Evolutionary conservation across 2,113 vertebrate genomes (phyloP), one percentile per base, ranked within the genome.

Genomic region (Erythrocercus mccallii): DNA sequence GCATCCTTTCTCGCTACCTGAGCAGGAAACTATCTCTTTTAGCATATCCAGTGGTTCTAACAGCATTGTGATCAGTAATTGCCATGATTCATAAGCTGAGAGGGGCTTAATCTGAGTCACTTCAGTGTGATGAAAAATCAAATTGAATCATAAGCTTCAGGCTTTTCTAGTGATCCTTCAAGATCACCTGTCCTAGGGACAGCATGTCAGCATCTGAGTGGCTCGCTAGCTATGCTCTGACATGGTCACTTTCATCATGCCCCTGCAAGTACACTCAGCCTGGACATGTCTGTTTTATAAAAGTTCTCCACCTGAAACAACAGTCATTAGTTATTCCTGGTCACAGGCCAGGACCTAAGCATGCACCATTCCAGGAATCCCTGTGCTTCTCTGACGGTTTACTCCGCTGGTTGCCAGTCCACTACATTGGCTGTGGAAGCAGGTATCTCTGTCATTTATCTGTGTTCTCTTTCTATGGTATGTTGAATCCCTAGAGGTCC

Each of bases 161-260:
- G 15, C 30, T 90, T 73, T 79, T 79, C 44, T n/a, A 68, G 65
- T 57, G 35, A 79, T 76, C 18, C 30, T 71, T 86, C 12, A 30
- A 42, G 51, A 66, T 23, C 5, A 9, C 77, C 38, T 38, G 9
- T 57, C 65, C 58, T 68, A 56, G 56, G 23, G 25, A 20, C 15
- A 40, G 31, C 28, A 47, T 42, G 38, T 94, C 44, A 66, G 25
- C 5, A 5, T 70, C 54, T 54, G 15, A 50, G 33, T 71, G 77
- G 21, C 47, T 74, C 0, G 0, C 33, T 73, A 40, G 20, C 21
- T 70, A 27, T 1, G 0, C 44, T 88, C 47, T 74, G 56, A 31
- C 7, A 17, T 22, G 27, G 21, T 62, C 56, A 57, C 12, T 61
- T 15, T 53, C 37, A 30, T n/a, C 38, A 30, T 47, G 18, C 6